phyloP scores from a whole-genome alignment of 2,888 invertebrate genomes.

The Hesperia comma region DNA sequence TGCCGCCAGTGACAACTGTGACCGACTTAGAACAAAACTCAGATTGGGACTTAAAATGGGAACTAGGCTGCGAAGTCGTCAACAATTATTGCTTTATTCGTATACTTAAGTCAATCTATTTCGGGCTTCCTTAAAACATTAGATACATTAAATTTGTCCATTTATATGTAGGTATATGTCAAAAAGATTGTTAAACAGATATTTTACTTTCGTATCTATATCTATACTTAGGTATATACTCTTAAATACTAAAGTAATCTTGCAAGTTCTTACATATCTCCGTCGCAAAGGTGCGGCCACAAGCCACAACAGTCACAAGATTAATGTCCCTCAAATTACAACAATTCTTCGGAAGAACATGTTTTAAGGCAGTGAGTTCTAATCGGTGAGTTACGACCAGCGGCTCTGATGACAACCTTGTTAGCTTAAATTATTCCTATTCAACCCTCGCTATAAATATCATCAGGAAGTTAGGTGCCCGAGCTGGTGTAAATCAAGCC shows the following conservation, averaged over 20 bases:
- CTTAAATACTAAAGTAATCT: not conserved
- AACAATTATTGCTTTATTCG: too few relatives aligned
- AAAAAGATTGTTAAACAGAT: too few relatives aligned
- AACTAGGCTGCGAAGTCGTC: too few relatives aligned
- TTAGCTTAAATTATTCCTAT: slow-evolving; percentile 32
- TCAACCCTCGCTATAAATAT: slow-evolving; percentile 28
- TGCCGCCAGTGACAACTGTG: too few relatives aligned
- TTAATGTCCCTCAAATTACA: slow-evolving; percentile 1
- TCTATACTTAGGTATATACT: too few relatives aligned
- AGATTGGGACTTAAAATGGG: too few relatives aligned
- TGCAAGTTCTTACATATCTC: not conserved
- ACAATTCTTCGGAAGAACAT: not conserved
- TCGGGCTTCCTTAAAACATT: too few relatives aligned
- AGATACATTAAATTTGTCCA: too few relatives aligned
- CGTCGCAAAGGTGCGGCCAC: not conserved
- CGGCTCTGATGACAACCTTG: slow-evolving; percentile 20
- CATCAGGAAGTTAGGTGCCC: slow-evolving; percentile 9
- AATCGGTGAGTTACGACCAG: slow-evolving; percentile 27
- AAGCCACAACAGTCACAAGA: not conserved
- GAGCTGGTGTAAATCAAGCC: slow-evolving; percentile 21
- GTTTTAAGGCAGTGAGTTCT: not conserved
- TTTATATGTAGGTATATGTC: too few relatives aligned
- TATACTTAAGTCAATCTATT: too few relatives aligned
- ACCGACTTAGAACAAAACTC: too few relatives aligned
- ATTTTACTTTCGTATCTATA: too few relatives aligned